Conservation (phyloP, 2,113 vertebrate species). For the human region GRCh38 chr11:66563501-66564000, state of each 20-base stretch:
- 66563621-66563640: not conserved
- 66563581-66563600: not conserved
- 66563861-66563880: not conserved
- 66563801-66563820: conserved; percentile 41
- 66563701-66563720: not conserved
- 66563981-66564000: conserved; percentile 91
- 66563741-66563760: not conserved
- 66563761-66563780: not conserved
- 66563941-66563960: conserved; percentile 92
- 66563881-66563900: not conserved
- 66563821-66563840: not conserved
- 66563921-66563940: conserved; percentile 79
- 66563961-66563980: conserved; percentile 91
- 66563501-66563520: conserved; percentile 32
- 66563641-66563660: not conserved
- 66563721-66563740: not conserved
- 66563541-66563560: not conserved
- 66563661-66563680: not conserved
- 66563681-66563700: not conserved
- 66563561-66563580: conserved; percentile 14
- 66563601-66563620: not conserved
- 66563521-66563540: not conserved
- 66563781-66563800: not conserved
- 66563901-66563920: not conserved
- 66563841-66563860: conserved; percentile 12